Percentiles rank a stretch among this genome's conserved stretches.
Conservation (phyloP, 2,888 invertebrate species). For the Troides aeacus region DNA sequence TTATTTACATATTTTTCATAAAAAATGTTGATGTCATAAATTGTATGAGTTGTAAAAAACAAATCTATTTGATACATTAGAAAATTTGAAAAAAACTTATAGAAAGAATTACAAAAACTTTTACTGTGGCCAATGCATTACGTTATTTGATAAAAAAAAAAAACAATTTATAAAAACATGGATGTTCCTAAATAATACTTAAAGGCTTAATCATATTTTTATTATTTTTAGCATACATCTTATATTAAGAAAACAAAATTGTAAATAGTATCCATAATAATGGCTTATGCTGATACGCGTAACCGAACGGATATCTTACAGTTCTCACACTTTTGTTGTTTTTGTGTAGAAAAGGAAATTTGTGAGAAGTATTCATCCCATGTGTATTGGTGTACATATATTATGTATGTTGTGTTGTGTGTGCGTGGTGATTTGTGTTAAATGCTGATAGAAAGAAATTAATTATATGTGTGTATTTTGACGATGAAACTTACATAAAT, state of each 20-base stretch:
- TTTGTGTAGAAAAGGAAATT: constrained; percentile 49
- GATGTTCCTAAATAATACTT: too few species aligned
- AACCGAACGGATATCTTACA: constrained; percentile 43
- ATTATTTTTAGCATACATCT: not conserved
- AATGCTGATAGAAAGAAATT: constrained; percentile 78
- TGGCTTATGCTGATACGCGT: constrained; percentile 33
- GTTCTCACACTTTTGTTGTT: constrained; percentile 47
- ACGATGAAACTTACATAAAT: constrained; percentile 77
- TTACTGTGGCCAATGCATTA: too few species aligned
- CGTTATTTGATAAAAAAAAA: too few species aligned
- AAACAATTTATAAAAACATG: too few species aligned
- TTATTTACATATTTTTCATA: too few species aligned
- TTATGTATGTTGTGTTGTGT: constrained; percentile 77
- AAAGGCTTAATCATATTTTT: not conserved
- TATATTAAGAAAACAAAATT: constrained; percentile 1
- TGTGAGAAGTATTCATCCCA: constrained; percentile 47
- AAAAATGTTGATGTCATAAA: too few species aligned
- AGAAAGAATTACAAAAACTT: too few species aligned
- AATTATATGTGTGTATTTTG: constrained; percentile 73
- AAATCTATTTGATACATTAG: too few species aligned
- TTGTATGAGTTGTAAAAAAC: too few species aligned
- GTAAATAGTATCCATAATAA: constrained; percentile 6
- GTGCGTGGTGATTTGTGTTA: constrained; percentile 81
- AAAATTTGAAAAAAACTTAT: too few species aligned
- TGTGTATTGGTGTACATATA: constrained; percentile 60